Percentiles rank a stretch among this genome's conserved stretches.
phyloP scores from a whole-genome alignment of 2,113 vertebrate genomes.

The Campylomormyrus tamandua region DNA sequence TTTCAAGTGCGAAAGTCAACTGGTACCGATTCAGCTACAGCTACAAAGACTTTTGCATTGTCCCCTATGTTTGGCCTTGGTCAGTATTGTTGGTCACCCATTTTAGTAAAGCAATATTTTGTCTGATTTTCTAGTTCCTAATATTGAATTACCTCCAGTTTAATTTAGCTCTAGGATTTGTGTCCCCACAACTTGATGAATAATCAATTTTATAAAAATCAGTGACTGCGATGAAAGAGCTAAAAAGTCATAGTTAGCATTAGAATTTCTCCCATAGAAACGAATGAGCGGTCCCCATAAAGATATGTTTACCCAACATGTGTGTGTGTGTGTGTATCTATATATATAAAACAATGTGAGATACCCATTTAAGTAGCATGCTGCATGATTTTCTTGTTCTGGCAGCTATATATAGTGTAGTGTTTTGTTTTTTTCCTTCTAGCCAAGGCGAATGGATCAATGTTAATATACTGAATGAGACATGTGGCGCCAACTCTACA shows the following conservation, averaged over 20 bases:
- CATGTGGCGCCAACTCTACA: slow-evolving; percentile 16
- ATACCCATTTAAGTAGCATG: background rate
- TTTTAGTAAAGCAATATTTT: background rate
- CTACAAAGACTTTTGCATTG: background rate
- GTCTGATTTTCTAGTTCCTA: background rate
- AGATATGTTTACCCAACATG: too few species aligned
- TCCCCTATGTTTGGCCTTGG: background rate
- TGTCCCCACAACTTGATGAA: background rate
- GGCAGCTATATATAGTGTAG: slow-evolving; percentile 44
- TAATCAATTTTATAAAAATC: background rate
- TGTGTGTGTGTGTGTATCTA: background rate
- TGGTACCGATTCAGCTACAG: background rate
- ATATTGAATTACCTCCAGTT: background rate
- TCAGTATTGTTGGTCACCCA: background rate
- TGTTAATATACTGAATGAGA: slow-evolving; percentile 29
- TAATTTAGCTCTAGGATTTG: background rate
- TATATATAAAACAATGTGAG: background rate
- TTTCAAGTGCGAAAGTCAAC: background rate
- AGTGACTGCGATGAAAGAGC: too few species aligned
- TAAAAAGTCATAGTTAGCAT: too few species aligned
- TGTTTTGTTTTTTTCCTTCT: slow-evolving; percentile 4
- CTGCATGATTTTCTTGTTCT: background rate
- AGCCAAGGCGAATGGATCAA: slow-evolving; percentile 37
- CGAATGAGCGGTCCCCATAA: too few species aligned
- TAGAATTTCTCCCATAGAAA: too few species aligned